These are phyloP conservation scores for Eidolon dupreanum DNA, from an alignment of 2,797 vertebrate species.

Conservation along the genomic window DNA sequence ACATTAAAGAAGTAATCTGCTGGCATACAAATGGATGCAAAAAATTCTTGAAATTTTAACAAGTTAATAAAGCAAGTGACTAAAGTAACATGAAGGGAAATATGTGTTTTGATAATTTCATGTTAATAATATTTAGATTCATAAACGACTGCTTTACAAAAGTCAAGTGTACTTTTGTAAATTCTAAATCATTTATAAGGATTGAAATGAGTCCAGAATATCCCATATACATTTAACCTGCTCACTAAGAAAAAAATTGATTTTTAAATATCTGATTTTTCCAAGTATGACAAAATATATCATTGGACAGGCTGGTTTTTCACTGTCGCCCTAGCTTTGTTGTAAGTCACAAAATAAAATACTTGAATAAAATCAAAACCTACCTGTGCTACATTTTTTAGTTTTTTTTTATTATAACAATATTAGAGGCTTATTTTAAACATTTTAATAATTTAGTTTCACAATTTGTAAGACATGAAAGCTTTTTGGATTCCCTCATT, in stretches of 20 bases:
- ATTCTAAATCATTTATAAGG: neutral
- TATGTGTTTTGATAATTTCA: neutral
- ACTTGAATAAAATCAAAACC: neutral
- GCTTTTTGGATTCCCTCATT: neutral
- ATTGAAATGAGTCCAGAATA: neutral
- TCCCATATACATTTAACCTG: neutral
- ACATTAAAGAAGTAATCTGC: neutral
- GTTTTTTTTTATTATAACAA: neutral
- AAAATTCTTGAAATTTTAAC: constrained; percentile 12
- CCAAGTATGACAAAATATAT: constrained; percentile 62
- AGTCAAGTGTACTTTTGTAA: neutral
- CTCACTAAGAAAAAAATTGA: neutral
- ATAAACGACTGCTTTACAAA: constrained; percentile 3
- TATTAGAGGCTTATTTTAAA: neutral
- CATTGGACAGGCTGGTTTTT: constrained; percentile 40
- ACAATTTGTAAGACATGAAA: neutral
- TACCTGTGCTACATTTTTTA: neutral
- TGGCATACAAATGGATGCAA: neutral
- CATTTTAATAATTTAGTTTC: neutral
- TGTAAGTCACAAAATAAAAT: constrained; percentile 38
- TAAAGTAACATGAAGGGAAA: neutral
- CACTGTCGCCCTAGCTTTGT: neutral
- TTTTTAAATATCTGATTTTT: neutral
- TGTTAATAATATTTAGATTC: neutral
- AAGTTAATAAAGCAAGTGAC: neutral